Evolutionary conservation across 2,113 vertebrate genomes (phyloP).

Genomic region (Beaufortia kweichowensis): DNA sequence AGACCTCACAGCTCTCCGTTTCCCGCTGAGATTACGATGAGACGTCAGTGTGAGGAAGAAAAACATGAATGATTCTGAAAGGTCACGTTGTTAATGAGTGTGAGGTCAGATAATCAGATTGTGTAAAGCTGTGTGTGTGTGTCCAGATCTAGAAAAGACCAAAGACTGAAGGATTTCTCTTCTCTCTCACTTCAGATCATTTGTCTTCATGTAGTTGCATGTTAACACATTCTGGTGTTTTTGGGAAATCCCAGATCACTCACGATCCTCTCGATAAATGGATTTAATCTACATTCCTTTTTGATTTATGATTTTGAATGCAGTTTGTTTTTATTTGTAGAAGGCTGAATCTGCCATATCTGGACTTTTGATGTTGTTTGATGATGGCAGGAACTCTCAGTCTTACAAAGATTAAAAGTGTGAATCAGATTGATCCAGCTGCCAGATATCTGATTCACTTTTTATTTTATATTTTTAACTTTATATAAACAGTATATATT

Average conservation of each 20-base stretch:
- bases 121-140: slow-evolving; percentile 71
- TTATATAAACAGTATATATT: too few relatives aligned
- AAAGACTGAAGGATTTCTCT: slow-evolving; percentile 42
- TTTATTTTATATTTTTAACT: too few relatives aligned
- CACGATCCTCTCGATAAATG: too few relatives aligned
- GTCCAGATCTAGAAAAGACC: too few relatives aligned
- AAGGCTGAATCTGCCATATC: too few relatives aligned
- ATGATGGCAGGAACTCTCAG: not conserved
- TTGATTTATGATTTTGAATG: too few relatives aligned
- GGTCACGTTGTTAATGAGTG: slow-evolving; percentile 83
- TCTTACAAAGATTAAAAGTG: slow-evolving; percentile 2
- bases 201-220: slow-evolving; percentile 40
- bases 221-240: slow-evolving; percentile 24
- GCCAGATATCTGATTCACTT: too few relatives aligned
- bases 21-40: not conserved
- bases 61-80: slow-evolving; percentile 80
- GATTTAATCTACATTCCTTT: too few relatives aligned
- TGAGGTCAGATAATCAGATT: slow-evolving; percentile 81
- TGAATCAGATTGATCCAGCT: slow-evolving; percentile 31
- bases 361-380: too few relatives aligned
- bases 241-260: too few relatives aligned
- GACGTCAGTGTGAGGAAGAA: slow-evolving; percentile 23
- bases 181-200: slow-evolving; percentile 38
- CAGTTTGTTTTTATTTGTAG: too few relatives aligned
- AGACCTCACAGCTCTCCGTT: slow-evolving; percentile 52